phyloP scores from a whole-genome alignment of 2,113 vertebrate species.

The Spilogale gracilis region DNA sequence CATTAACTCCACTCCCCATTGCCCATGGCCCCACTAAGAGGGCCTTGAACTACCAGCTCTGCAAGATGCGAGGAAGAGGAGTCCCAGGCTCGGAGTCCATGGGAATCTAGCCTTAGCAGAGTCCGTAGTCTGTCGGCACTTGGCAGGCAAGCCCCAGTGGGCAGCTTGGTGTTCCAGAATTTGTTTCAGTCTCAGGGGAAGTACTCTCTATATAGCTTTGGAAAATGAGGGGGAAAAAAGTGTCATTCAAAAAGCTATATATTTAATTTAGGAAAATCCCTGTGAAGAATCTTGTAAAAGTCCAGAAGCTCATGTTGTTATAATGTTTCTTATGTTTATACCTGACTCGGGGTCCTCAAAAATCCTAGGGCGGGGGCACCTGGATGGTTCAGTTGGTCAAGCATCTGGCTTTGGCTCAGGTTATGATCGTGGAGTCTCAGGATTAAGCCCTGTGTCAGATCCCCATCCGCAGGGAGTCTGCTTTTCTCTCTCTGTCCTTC shows the following conservation, averaged over 20 bases:
- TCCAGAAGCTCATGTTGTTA: neutral
- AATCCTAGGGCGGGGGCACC: neutral
- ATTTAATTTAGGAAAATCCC: neutral
- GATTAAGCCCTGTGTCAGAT: too few species aligned
- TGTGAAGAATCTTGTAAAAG: neutral
- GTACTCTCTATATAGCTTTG: neutral
- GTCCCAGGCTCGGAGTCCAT: too few species aligned
- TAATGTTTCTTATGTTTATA: neutral
- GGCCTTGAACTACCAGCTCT: neutral
- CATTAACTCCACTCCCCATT: neutral
- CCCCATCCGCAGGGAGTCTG: too few species aligned
- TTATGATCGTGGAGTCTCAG: too few species aligned
- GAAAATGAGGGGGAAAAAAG: too few species aligned
- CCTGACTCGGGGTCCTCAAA: neutral
- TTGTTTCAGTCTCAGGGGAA: neutral
- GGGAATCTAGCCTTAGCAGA: neutral
- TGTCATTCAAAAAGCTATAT: neutral
- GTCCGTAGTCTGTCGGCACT: accelerated
- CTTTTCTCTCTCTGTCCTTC: too few species aligned
- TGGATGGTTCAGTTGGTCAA: too few species aligned
- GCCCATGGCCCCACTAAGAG: neutral
- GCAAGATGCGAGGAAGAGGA: neutral
- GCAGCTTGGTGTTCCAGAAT: neutral
- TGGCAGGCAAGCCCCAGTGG: neutral
- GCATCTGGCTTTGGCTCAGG: too few species aligned